phyloP scores from a whole-genome alignment of 2,113 vertebrate genomes.

The Cynocephalus volans region DNA sequence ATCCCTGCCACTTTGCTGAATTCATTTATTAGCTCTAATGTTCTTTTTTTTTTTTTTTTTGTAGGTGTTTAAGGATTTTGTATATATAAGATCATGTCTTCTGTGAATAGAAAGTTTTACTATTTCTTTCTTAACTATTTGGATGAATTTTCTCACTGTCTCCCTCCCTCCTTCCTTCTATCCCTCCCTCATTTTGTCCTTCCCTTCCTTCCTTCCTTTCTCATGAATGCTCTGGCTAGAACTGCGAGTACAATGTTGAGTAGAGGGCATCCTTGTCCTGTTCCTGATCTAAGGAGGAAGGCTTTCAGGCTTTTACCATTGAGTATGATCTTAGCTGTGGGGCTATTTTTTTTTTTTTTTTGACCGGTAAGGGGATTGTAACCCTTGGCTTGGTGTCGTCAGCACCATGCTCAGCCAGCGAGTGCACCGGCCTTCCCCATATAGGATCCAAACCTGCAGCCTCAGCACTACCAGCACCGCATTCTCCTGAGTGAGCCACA shows the following conservation, averaged over 20 bases:
- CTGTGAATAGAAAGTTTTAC: conserved; percentile 11
- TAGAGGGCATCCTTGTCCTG: neutral
- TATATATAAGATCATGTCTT: conserved; percentile 28
- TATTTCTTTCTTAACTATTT: conserved; percentile 47
- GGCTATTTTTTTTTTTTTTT: too few species aligned
- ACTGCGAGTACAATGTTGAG: conserved; percentile 1
- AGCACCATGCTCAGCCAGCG: too few species aligned
- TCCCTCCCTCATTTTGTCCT: neutral
- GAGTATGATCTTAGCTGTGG: neutral
- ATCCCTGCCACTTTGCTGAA: neutral
- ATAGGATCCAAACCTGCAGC: too few species aligned
- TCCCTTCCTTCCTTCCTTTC: too few species aligned
- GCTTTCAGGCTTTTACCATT: conserved; percentile 37
- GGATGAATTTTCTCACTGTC: neutral
- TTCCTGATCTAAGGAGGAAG: neutral
- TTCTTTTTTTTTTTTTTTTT: neutral
- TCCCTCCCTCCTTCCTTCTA: neutral
- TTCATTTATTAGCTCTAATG: conserved; percentile 26
- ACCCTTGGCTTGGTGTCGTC: too few species aligned
- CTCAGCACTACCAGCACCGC: too few species aligned
- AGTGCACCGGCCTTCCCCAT: too few species aligned
- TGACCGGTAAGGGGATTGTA: too few species aligned
- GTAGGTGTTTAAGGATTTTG: neutral
- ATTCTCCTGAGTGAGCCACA: too few species aligned
- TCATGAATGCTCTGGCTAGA: neutral